Conservation (phyloP, 1,140 invertebrate genomes). For the Drosophila grimshawi region DNA sequence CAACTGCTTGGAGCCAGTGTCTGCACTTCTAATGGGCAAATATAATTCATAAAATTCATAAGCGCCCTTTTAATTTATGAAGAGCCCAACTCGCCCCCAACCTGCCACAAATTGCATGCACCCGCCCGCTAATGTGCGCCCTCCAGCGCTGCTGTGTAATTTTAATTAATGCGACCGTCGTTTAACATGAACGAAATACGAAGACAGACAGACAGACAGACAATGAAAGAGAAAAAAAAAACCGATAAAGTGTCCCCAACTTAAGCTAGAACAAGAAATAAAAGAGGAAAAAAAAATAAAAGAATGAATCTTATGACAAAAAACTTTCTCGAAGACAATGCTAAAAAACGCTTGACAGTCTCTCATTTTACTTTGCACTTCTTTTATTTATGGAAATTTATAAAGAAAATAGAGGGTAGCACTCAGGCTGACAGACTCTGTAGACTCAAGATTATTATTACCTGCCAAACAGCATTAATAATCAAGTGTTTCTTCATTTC, state of each 20-base stretch:
- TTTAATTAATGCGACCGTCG: conserved; percentile 75
- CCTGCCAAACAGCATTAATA: not conserved
- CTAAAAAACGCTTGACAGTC: conserved; percentile 36
- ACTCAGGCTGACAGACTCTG: not conserved
- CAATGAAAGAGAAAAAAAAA: not conserved
- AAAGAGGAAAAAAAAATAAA: conserved; percentile 19
- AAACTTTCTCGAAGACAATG: conserved; percentile 36
- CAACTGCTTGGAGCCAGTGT: conserved; percentile 13
- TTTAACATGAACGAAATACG: conserved; percentile 60
- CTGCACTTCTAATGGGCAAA: conserved; percentile 36
- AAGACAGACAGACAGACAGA: conserved; percentile 51
- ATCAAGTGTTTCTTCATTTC: not conserved
- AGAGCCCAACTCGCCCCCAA: conserved; percentile 30
- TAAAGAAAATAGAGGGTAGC: not conserved
- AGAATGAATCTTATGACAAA: conserved; percentile 25
- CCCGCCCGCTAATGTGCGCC: conserved; percentile 21
- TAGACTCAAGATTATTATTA: too few relatives aligned
- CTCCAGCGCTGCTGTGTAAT: conserved; percentile 65
- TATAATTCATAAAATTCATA: conserved; percentile 83
- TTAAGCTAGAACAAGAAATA: conserved; percentile 17
- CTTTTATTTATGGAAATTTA: conserved; percentile 2
- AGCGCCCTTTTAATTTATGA: conserved; percentile 78
- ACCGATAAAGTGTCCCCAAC: not conserved
- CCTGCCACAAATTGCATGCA: not conserved
- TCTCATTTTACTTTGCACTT: conserved; percentile 19